Evolutionary conservation across 2,113 vertebrate species (phyloP), one percentile per base, ranked within the genome.

Genomic region (Onychostoma macrolepis): DNA sequence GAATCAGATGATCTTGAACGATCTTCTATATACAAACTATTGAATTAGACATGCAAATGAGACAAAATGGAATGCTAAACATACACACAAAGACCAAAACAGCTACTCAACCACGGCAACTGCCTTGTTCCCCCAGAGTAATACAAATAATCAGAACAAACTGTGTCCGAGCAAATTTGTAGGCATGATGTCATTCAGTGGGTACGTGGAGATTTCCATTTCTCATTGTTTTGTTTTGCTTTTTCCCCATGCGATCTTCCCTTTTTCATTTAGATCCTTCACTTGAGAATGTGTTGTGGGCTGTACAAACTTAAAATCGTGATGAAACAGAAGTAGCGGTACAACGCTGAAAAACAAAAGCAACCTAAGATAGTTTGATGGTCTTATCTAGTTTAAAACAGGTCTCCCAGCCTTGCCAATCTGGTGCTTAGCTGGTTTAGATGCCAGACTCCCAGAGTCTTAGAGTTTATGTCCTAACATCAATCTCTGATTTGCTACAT

Each of bases 161-260:
- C 63, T 48, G 24, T 26, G 26, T 88, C 65, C 21, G 38, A 81
- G 67, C 67, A 19, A 12, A 53, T 81, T 38, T 85, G 56, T 45
- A 80, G 41, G 36, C 77, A 85, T 88, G 87, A 88, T 69, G 78
- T 82, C 78, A 85, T 85, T 83, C 24, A 75, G 50, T 67, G 78
- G 21, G 83, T 85, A 48, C 12, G 67, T 50, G 45, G 76, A 85
- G 53, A 74, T 50, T 88, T 88, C 77, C 83, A 74, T 88, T 80
- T 58, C 43, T 87, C 36, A 67, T 79, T 67, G 85, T 86, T 86
- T 79, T 72, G 63, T 41, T 56, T 45, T 9, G 61, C 38, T 48
- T 67, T 65, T 24, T 1, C 9, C 38, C 50, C 6, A 48, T 76
- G 30, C 43, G n/a, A 56, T 45, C 24, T 77, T 82, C 36, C 15